These are phyloP conservation scores for Tribolium madens DNA, from an alignment of 1,140 invertebrate genomes.

Conservation along the genomic window DNA sequence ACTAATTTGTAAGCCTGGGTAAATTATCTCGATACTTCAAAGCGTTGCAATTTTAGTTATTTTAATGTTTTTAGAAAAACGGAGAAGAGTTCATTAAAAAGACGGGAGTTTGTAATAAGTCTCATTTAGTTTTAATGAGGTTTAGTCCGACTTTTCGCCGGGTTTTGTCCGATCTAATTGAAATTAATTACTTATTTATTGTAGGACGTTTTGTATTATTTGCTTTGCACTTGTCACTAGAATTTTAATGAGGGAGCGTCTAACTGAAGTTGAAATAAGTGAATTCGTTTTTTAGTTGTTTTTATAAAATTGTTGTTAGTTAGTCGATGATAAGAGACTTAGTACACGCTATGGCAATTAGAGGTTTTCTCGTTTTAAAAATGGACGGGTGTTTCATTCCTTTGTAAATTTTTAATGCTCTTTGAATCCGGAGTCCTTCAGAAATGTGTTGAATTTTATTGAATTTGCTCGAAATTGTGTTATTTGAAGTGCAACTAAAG, in stretches of 20 bases:
- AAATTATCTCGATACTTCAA: neutral
- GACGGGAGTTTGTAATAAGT: neutral
- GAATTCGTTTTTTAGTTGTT: too few relatives aligned
- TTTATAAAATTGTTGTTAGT: neutral
- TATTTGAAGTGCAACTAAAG: neutral
- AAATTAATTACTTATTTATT: neutral
- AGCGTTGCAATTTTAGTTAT: neutral
- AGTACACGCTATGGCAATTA: neutral
- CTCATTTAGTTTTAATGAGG: neutral
- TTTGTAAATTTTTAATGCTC: neutral
- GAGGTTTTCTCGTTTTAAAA: neutral
- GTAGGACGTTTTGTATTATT: neutral
- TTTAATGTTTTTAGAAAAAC: neutral
- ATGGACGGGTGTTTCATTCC: neutral
- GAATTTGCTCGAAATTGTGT: neutral
- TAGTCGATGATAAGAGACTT: neutral
- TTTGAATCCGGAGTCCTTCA: neutral
- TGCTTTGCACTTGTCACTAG: neutral
- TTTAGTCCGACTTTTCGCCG: neutral
- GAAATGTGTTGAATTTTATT: neutral
- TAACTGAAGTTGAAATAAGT: neutral
- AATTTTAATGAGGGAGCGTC: neutral
- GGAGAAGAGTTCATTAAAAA: neutral
- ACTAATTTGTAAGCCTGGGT: neutral
- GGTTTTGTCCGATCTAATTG: neutral